Base-by-base conservation (phyloP, 2,797 vertebrate genomes). In the Anabas testudineus region DNA sequence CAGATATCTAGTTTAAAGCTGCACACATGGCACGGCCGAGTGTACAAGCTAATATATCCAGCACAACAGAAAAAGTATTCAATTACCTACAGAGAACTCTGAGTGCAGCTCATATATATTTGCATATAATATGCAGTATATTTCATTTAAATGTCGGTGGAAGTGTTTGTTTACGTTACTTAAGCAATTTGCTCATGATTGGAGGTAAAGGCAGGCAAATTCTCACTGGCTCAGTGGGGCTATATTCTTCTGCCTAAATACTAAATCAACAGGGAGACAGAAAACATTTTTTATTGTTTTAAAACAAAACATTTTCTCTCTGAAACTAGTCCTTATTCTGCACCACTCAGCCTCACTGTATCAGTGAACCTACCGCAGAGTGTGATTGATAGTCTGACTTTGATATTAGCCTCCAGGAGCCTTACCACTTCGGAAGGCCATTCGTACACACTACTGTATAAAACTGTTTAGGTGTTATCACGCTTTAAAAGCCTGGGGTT, bases 331-430 rank as follows among this genome's bases (percentile, higher is more conserved):
- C 24, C 42, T 14, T 43, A 10, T 46, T 22, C 37, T 42, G 54
- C 34, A 14, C 21, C 45, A 12, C 16, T 57, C 37, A 14, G 4
- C 42, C 42, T 24, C 16, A 14, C 3, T 51, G 32, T 62, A 41
- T 19, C 2, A 0, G 9, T 63, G 34, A 22, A 41, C 2, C 6
- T 16, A 28, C 26, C 1, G 7, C 15, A 34, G 51, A 10, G 46
- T 21, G 10, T 67, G 57, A 67, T 56, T 24, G 41, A 65, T 53
- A 55, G 57, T 39, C 43, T 42, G 37, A 51, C 73, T 7, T 14
- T 7, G 39, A 63, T 47, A 67, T 72, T 62, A 41, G 47, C 47
- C 45, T 64, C 43, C 3, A 28, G 10, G 45, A 22, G 74, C 14
- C 66, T 74, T 60, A 56, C 47, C 13, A 4, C 54, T 19, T 26